Evolutionary conservation across 2,113 vertebrate genomes (phyloP).

Genomic region (Peromyscus polionotus): DNA sequence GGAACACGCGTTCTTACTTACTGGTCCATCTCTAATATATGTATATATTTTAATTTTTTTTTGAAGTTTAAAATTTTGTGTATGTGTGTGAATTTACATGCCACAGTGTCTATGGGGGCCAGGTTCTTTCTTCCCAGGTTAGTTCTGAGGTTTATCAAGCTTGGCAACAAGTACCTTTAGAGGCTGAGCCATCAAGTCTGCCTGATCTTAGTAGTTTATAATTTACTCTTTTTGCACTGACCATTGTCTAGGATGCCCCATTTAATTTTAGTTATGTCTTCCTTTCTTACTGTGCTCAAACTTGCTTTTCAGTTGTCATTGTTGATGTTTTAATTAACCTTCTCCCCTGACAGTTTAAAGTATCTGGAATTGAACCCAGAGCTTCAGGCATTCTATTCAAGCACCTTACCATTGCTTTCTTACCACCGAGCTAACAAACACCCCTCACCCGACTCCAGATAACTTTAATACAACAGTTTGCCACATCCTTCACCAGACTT

Average conservation of each 20-base stretch:
- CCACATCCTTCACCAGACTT: neutral
- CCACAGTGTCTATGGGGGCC: neutral
- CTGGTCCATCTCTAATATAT: neutral
- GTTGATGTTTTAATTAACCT: slow-evolving; percentile 20
- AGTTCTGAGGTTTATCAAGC: neutral
- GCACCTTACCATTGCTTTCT: neutral
- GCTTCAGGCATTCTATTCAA: neutral
- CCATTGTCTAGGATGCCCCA: neutral
- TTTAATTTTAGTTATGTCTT: slow-evolving; percentile 39
- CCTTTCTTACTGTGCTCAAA: neutral
- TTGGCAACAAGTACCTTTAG: neutral
- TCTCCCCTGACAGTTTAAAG: slow-evolving; percentile 28
- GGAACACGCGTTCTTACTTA: neutral
- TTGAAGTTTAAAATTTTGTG: neutral
- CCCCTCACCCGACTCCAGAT: neutral
- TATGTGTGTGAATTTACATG: neutral
- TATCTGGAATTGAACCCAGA: neutral
- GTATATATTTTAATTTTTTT: neutral
- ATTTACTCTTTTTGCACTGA: slow-evolving; percentile 43
- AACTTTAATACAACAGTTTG: slow-evolving; percentile 32
- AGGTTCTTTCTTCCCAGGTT: neutral
- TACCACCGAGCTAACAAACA: neutral
- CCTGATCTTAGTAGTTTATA: slow-evolving; percentile 9
- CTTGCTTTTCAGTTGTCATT: too few species aligned
- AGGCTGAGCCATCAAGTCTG: neutral